Base-by-base conservation (phyloP, 2,888 invertebrate genomes). In the Limnephilus lunatus region DNA sequence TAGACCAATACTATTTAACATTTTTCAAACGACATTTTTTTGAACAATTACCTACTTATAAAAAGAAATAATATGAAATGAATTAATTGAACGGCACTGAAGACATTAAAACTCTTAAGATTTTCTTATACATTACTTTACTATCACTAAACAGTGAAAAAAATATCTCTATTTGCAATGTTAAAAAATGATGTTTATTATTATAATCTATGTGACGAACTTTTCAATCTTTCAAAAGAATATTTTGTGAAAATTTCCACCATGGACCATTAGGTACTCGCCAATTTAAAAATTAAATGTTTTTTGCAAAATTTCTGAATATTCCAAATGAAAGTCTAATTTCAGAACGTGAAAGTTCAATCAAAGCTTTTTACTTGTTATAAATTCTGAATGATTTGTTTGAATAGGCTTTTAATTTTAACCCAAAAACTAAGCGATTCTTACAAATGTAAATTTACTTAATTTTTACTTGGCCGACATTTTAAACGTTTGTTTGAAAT, bases 351-450 rank as follows among this genome's bases (percentile, higher is more conserved):
- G 68, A 68, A 68, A 68, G 68, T 25, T 68, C 68, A 68, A 68
- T 68, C 68, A 68, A 68, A 68, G 68, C 68, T 68, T 68, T 68
- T 68, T 68, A 68, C 68, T 68, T 68, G 68, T 25, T 19, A 68
- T 68, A 68, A 68, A 68, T 68, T 68, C 25, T 68, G 68, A n/a
- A 68, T 25, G 68, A 68, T 68, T 68, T 68, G 68, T 68, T 25
- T 68, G 68, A 68, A 68, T 68, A 68, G 68, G n/a, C 68, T 68
- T 68, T 68, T 68, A 68, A 68, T 68, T 68, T 68, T 68, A n/a
- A 25, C 25, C 68, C 68, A n/a, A 68, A 68, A 68, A 68, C 68
- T 68, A 68, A 68, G 68, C 25, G 68, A 68, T 68, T 68, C 68
- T 68, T n/a, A 25, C 68, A 68, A 25, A 68, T 68, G 68, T 68